Evolutionary conservation across 2,797 vertebrate genomes (phyloP).

Genomic region (Podarcis lilfordi): DNA sequence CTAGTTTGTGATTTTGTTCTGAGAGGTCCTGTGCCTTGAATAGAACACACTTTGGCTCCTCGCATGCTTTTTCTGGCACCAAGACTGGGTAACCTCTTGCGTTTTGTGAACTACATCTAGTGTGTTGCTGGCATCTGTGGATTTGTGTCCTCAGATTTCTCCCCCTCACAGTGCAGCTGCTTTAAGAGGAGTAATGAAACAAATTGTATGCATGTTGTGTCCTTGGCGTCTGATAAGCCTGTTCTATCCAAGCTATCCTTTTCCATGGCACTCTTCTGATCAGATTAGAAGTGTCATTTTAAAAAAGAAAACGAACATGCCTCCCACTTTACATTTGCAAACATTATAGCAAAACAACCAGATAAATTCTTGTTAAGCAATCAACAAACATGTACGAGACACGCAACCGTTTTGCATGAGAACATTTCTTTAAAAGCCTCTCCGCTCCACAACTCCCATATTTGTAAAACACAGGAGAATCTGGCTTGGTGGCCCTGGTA

Average conservation of each 20-base stretch:
- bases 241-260: constrained; percentile 52
- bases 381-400: constrained; percentile 66
- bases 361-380: constrained; percentile 60
- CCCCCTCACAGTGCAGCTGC: constrained; percentile 49
- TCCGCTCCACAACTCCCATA: constrained; percentile 16
- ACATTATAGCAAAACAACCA: constrained; percentile 50
- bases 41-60: rapidly evolving
- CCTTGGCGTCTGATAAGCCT: constrained; percentile 54
- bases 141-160: constrained; percentile 39
- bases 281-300: constrained; percentile 17
- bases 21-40: constrained; percentile 23
- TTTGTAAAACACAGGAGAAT: constrained; percentile 56
- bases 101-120: constrained; percentile 38
- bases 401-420: constrained; percentile 65
- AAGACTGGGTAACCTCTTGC: constrained; percentile 8
- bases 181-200: constrained; percentile 69
- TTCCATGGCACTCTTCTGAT: constrained; percentile 55
- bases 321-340: constrained; percentile 53
- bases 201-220: constrained; percentile 58
- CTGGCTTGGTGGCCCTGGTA: constrained; percentile 39
- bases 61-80: constrained; percentile 19
- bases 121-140: constrained; percentile 11
- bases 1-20: constrained; percentile 33
- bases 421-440: neutral
- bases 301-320: constrained; percentile 39